Evolutionary conservation across 2,797 vertebrate genomes (phyloP).

Genomic region (Eupleurogrammus muticus): DNA sequence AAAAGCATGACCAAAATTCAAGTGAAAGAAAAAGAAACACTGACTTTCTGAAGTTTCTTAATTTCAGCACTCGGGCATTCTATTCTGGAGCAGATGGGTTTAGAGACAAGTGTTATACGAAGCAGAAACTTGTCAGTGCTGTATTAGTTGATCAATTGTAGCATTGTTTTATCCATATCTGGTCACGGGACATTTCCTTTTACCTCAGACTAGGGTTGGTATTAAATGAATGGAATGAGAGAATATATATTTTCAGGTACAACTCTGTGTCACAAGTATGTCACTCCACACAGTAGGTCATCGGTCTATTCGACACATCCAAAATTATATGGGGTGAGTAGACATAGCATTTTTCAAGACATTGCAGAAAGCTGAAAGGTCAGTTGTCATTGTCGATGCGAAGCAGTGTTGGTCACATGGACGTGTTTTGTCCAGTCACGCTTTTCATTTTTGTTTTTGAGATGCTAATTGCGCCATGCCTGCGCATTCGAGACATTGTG

Average conservation of each 20-base stretch:
- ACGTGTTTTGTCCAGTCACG: conserved; percentile 56
- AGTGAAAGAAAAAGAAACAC: conserved; percentile 37
- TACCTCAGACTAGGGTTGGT: conserved; percentile 76
- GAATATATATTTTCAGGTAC: conserved; percentile 71
- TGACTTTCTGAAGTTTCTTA: conserved; percentile 70
- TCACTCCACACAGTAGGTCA: conserved; percentile 55
- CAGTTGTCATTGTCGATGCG: conserved; percentile 77
- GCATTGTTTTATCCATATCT: conserved; percentile 83
- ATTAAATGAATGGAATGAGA: conserved; percentile 58
- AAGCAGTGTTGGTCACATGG: conserved; percentile 84
- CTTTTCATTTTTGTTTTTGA: conserved; percentile 73
- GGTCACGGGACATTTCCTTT: conserved; percentile 80
- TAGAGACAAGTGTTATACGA: conserved; percentile 66
- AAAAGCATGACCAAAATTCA: conserved; percentile 84
- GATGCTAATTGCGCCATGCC: conserved; percentile 68
- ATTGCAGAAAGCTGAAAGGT: conserved; percentile 75
- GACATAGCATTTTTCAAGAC: conserved; percentile 57
- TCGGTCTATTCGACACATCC: conserved; percentile 48
- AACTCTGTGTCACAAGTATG: conserved; percentile 48
- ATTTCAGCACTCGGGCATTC: conserved; percentile 68
- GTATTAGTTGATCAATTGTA: conserved; percentile 78
- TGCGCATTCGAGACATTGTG: conserved; percentile 71
- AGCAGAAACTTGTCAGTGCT: conserved; percentile 76
- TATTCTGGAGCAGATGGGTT: conserved; percentile 70
- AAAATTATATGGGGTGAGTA: conserved; percentile 69